phyloP scores from a whole-genome alignment of 1,140 invertebrate species.

The Lordiphosa mommai region DNA sequence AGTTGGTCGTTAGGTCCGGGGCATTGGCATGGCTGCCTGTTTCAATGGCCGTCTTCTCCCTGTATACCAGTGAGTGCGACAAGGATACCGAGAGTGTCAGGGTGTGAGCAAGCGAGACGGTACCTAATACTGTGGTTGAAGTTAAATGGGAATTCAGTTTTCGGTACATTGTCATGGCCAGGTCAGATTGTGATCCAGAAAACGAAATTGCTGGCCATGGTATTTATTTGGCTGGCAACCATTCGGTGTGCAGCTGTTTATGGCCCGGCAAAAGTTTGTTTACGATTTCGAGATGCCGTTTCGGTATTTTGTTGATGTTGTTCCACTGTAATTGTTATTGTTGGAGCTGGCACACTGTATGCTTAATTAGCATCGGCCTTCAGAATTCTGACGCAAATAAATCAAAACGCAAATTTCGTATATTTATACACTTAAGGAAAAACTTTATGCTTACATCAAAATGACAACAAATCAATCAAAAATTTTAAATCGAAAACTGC shows the following conservation, averaged over 20 bases:
- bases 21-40: conserved; percentile 40
- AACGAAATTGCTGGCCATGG: conserved; percentile 11
- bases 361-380: conserved; percentile 43
- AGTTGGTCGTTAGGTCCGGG: conserved; percentile 18
- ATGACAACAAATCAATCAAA: too few species aligned
- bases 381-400: conserved; percentile 47
- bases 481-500: too few species aligned
- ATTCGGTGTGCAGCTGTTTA: conserved; percentile 49
- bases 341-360: conserved; percentile 16
- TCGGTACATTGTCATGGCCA: conserved; percentile 15
- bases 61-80: conserved; percentile 21
- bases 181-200: conserved; percentile 8
- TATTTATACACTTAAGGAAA: too few species aligned
- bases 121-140: conserved; percentile 13
- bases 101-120: neutral
- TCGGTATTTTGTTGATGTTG: conserved; percentile 22
- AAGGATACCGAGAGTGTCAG: conserved; percentile 36
- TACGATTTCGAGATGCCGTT: conserved; percentile 15
- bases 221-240: conserved; percentile 31
- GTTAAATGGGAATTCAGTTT: conserved; percentile 27
- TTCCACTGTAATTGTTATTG: conserved; percentile 10
- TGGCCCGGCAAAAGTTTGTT: conserved; percentile 36
- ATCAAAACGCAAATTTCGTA: conserved; percentile 25
- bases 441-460: too few species aligned
- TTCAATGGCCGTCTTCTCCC: conserved; percentile 61